phyloP scores from a whole-genome alignment of 1,140 invertebrate genomes.

The Nymphalis io region DNA sequence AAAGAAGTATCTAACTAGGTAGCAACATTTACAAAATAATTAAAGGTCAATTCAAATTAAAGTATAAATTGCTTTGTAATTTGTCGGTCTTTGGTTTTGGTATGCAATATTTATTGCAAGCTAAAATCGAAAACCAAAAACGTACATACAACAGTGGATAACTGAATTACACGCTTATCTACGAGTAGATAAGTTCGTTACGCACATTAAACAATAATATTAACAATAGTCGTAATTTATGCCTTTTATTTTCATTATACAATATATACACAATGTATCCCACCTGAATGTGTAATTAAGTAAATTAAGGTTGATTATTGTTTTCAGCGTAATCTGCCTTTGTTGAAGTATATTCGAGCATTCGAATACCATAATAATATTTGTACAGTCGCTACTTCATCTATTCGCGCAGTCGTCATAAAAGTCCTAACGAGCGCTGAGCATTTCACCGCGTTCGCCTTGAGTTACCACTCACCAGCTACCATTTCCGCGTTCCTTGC shows the following conservation, averaged over 20 bases:
- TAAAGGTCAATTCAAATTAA: no score
- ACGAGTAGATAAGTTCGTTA: slow-evolving; percentile 30
- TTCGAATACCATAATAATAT: background rate
- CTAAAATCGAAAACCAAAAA: slow-evolving; percentile 18
- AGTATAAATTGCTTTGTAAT: slow-evolving; percentile 12
- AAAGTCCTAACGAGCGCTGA: slow-evolving; percentile 66
- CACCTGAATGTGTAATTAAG: slow-evolving; percentile 1
- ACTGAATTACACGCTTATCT: slow-evolving; percentile 35
- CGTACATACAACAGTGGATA: slow-evolving; percentile 26
- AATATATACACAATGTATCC: slow-evolving; percentile 2
- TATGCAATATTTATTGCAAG: slow-evolving; percentile 28
- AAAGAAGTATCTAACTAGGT: background rate
- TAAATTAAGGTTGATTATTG: slow-evolving; percentile 9
- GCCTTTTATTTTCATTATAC: slow-evolving; percentile 29
- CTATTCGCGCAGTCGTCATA: slow-evolving; percentile 49
- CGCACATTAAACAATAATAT: slow-evolving; percentile 34
- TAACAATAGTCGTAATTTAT: slow-evolving; percentile 36
- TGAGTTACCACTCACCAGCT: background rate
- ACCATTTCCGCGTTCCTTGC: slow-evolving; percentile 45
- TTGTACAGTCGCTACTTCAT: background rate
- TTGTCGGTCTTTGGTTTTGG: slow-evolving; percentile 20
- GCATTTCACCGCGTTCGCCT: slow-evolving; percentile 32
- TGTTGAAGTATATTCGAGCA: background rate
- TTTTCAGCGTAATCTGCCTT: background rate
- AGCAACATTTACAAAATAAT: background rate